These are phyloP conservation scores for Propithecus coquereli DNA, from an alignment of 2,113 vertebrate species.

Conservation along the genomic window DNA sequence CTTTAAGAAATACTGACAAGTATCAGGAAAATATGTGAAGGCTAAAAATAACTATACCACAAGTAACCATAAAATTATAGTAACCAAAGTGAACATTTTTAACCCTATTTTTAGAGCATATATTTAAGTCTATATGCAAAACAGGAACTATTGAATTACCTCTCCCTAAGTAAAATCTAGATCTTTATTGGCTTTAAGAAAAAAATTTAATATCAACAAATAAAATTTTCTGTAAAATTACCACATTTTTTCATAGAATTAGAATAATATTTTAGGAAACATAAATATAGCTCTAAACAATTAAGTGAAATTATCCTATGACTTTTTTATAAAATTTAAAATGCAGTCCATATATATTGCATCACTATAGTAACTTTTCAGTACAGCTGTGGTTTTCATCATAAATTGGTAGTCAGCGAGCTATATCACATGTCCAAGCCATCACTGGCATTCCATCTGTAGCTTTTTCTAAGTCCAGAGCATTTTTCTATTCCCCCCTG, in stretches of 20 bases:
- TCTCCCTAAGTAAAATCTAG: background rate
- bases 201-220: slow-evolving; percentile 15
- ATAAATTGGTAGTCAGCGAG: slow-evolving; percentile 18
- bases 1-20: background rate
- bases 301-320: slow-evolving; percentile 29
- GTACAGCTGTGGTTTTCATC: slow-evolving; percentile 21
- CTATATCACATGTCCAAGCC: background rate
- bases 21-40: background rate
- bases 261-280: slow-evolving; percentile 33
- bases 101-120: background rate
- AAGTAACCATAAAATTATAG: background rate
- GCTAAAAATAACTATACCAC: background rate
- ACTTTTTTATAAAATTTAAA: slow-evolving; percentile 32
- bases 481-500: slow-evolving; percentile 37
- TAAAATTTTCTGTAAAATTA: slow-evolving; percentile 37
- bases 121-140: background rate
- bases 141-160: background rate
- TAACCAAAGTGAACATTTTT: background rate
- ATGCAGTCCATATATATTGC: background rate
- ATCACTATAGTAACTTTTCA: background rate
- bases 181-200: background rate
- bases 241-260: background rate
- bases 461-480: slow-evolving; percentile 18
- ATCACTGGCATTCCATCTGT: slow-evolving; percentile 3
- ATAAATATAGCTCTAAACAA: slow-evolving; percentile 29